Evolutionary conservation across 2,888 invertebrate genomes (phyloP).

Genomic region (Himalopsyche kuldschensis): DNA sequence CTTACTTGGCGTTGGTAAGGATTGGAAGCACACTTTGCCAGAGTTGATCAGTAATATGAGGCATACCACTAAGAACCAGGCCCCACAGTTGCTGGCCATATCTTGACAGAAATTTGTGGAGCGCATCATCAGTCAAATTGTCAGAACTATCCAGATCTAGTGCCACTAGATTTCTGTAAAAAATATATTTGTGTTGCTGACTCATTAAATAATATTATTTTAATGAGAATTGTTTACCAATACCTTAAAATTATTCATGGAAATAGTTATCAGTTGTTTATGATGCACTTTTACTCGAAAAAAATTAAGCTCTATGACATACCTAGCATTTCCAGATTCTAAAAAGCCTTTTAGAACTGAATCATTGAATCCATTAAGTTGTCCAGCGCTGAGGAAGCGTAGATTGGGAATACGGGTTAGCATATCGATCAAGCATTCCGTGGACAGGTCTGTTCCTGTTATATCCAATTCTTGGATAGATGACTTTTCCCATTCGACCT

Average conservation of each 20-base stretch:
- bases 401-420: slow-evolving; percentile 83
- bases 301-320: not conserved
- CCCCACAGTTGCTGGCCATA: slow-evolving; percentile 89
- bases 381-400: slow-evolving; percentile 91
- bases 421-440: slow-evolving; percentile 92
- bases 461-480: slow-evolving; percentile 93
- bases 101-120: slow-evolving; percentile 88
- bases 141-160: slow-evolving; percentile 95
- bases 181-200: not conserved
- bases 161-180: slow-evolving; percentile 71
- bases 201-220: not conserved
- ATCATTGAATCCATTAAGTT: slow-evolving; percentile 97
- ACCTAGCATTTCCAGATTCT: slow-evolving; percentile 79
- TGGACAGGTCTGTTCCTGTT: slow-evolving; percentile 93
- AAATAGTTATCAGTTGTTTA: not conserved
- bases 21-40: slow-evolving; percentile 95
- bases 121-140: slow-evolving; percentile 88
- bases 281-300: not conserved
- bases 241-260: not conserved
- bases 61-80: slow-evolving; percentile 89
- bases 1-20: slow-evolving; percentile 87
- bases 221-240: not conserved
- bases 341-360: slow-evolving; percentile 89
- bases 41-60: slow-evolving; percentile 96
- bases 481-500: slow-evolving; percentile 98